Base-by-base conservation (phyloP, 2,797 vertebrate genomes). In the Pogonophryne albipinna region DNA sequence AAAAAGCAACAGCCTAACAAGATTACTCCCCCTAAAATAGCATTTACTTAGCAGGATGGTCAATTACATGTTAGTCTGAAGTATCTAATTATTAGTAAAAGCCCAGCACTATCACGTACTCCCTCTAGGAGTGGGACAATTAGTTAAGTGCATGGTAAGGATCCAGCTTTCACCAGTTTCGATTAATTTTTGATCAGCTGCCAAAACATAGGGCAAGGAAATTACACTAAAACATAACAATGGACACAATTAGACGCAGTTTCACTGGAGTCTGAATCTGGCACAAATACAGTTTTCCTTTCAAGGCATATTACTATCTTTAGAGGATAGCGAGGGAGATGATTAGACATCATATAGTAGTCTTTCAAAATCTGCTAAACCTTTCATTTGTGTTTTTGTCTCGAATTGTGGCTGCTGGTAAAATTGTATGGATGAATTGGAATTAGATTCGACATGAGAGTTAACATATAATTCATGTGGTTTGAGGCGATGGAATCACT, bases 101-200 rank as follows among this genome's bases (percentile, higher is more conserved):
- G 57, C 59, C 56, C 27, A 47, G 56, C 60, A 49, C 70, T 71
- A 72, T 62, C 49, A 61, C 23, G 16, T 44, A 71, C 55, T 72
- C 20, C 49, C 56, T 57, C 59, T 27, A 53, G 66, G n/a, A 71
- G 57, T 2, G 9, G 59, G 49, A 70, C 69, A 76, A 67, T 87
- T 85, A 84, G 79, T 59, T 83, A 56, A 85, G 80, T 79, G 58
- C 34, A 79, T 41, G 73, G 61, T 68, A 64, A 75, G 60, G 61
- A 71, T 82, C 60, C 68, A 67, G 61, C 66, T 75, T 57, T 75
- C 62, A 59, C 68, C 51, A 69, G 13, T 78, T 87, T 66, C 78
- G 59, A 86, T 78, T 69, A 51, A 70, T 85, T 71, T 66, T 80
- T 80, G 75, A 87, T 84, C 62, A 58, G 19, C 64, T 75, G 85